phyloP scores from a whole-genome alignment of 2,797 vertebrate genomes.

The Botia almorhae region DNA sequence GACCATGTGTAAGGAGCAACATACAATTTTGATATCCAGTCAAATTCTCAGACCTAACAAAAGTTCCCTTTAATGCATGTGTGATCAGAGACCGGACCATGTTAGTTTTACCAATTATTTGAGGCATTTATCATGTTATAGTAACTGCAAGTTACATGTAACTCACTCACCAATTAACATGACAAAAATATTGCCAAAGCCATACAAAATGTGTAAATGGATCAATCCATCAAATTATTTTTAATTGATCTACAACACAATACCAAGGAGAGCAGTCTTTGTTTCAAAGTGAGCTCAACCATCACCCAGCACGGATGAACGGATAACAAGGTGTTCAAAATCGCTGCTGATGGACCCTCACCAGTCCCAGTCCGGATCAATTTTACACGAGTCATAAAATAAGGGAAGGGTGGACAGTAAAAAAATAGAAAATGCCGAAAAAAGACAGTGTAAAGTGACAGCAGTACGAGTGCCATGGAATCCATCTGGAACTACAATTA shows the following conservation, averaged over 20 bases:
- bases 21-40: neutral
- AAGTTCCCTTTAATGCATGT: neutral
- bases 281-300: conserved; percentile 33
- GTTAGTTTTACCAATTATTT: no score
- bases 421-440: conserved; percentile 46
- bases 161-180: no score
- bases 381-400: conserved; percentile 79
- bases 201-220: neutral
- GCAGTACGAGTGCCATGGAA: conserved; percentile 55
- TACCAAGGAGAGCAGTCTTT: conserved; percentile 1
- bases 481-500: conserved; percentile 81
- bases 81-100: no score
- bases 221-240: neutral
- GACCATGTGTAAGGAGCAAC: neutral
- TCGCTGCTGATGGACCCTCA: conserved; percentile 72
- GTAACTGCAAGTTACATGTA: no score
- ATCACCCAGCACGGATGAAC: conserved; percentile 46
- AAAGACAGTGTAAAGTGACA: conserved; percentile 60
- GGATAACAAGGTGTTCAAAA: conserved; percentile 80
- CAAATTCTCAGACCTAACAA: neutral
- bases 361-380: conserved; percentile 65
- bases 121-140: no score
- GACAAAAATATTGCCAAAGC: neutral
- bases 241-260: conserved; percentile 6
- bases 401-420: conserved; percentile 48